Percentiles rank a stretch among this genome's conserved stretches.
Conservation (phyloP, 1,140 invertebrate genomes). For the Lethrus apterus region DNA sequence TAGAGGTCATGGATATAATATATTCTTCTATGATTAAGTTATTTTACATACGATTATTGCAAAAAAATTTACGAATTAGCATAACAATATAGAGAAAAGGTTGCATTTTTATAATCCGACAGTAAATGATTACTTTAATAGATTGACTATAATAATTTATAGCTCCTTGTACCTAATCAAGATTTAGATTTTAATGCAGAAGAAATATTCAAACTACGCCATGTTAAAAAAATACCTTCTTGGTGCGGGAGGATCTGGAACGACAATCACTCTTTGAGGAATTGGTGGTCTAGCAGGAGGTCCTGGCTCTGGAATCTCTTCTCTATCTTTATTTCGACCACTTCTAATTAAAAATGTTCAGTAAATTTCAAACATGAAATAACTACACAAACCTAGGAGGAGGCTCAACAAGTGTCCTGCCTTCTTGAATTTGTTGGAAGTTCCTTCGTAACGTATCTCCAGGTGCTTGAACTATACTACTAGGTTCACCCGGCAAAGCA, state of each 20-base stretch:
- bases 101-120: too few species aligned
- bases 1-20: too few species aligned
- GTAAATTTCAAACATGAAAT: not conserved
- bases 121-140: too few species aligned
- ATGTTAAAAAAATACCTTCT: conserved; percentile 35
- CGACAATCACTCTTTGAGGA: conserved; percentile 80
- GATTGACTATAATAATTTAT: too few species aligned
- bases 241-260: conserved; percentile 51
- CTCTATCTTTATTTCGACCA: conserved; percentile 34
- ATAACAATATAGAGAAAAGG: too few species aligned
- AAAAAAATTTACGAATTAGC: too few species aligned
- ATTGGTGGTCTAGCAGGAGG: conserved; percentile 77
- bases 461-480: conserved; percentile 81
- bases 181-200: too few species aligned
- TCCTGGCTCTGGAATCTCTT: conserved; percentile 64
- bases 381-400: conserved; percentile 37
- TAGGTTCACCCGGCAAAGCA: conserved; percentile 76
- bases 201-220: too few species aligned
- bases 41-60: too few species aligned
- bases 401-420: conserved; percentile 50
- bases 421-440: conserved; percentile 96
- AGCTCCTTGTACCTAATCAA: too few species aligned
- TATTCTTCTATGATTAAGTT: too few species aligned
- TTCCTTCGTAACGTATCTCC: conserved; percentile 87
- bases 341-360: conserved; percentile 23